phyloP scores from a whole-genome alignment of 1,140 invertebrate species.

The Octopus bimaculoides region DNA sequence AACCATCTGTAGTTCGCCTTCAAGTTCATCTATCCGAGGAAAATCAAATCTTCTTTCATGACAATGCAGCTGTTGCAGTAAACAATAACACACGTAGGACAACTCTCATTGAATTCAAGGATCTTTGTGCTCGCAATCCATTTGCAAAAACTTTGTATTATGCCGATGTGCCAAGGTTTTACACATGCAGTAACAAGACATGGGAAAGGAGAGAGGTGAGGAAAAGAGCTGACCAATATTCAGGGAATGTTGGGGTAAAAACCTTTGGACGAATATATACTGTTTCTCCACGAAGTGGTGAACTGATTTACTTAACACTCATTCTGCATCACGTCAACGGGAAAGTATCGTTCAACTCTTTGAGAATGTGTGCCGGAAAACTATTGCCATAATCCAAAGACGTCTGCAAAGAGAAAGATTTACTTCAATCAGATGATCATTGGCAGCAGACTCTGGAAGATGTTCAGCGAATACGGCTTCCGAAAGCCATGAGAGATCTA shows the following conservation, averaged over 20 bases:
- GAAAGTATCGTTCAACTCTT: background rate
- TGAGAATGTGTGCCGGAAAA: background rate
- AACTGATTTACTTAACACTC: background rate
- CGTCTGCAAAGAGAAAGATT: too few species aligned
- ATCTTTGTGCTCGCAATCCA: background rate
- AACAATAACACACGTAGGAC: background rate
- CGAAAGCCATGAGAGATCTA: too few species aligned
- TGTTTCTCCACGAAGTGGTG: background rate
- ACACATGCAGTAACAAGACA: slow-evolving; percentile 1
- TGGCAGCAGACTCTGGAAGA: too few species aligned
- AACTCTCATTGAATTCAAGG: slow-evolving; percentile 1
- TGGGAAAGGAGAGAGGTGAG: slow-evolving; percentile 2
- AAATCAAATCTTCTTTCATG: background rate
- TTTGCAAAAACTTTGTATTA: slow-evolving; percentile 5
- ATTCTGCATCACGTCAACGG: background rate
- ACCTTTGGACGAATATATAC: background rate
- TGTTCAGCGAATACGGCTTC: too few species aligned
- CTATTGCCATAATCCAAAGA: background rate
- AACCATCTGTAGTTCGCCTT: background rate
- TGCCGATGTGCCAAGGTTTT: slow-evolving; percentile 3
- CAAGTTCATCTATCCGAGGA: too few species aligned
- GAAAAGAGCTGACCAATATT: background rate
- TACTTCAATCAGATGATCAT: too few species aligned
- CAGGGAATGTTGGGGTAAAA: background rate
- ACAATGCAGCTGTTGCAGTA: background rate